These are phyloP conservation scores for Pantala flavescens DNA, from an alignment of 1,140 invertebrate species.

Conservation along the genomic window DNA sequence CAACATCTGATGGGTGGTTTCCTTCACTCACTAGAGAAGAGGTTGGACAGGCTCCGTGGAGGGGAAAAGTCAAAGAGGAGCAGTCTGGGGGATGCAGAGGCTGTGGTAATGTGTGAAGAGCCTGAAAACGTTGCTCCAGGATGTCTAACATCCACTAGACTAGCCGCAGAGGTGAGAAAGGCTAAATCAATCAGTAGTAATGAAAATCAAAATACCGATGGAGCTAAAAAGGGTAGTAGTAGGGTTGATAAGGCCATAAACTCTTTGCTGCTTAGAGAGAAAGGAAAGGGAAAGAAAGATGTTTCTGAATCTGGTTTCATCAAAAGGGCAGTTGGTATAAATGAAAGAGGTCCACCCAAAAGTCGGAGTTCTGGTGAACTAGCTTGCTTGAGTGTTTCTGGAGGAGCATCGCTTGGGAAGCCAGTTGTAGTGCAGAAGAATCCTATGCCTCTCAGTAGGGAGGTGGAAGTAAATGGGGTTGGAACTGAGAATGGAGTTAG, in stretches of 20 bases:
- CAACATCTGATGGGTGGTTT: constrained; percentile 30
- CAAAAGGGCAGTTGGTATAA: constrained; percentile 54
- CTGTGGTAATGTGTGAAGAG: neutral
- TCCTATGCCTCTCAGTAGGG: constrained; percentile 4
- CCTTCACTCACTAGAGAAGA: constrained; percentile 37
- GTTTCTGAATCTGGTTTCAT: constrained; percentile 50
- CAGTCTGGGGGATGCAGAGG: neutral
- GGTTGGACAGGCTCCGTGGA: constrained; percentile 36
- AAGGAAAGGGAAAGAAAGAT: constrained; percentile 30
- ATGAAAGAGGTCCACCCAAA: constrained; percentile 39
- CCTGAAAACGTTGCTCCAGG: neutral
- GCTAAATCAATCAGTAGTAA: neutral
- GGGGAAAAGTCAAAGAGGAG: constrained; percentile 23
- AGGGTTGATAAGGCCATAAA: constrained; percentile 24
- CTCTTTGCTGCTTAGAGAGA: constrained; percentile 41
- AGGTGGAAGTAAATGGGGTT: constrained; percentile 28
- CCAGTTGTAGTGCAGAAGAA: neutral
- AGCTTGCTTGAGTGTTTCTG: no score
- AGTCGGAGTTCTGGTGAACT: constrained; percentile 12
- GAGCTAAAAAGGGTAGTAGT: constrained; percentile 11
- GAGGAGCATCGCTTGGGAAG: neutral
- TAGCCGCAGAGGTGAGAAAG: neutral
- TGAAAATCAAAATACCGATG: neutral
- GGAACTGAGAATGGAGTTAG: constrained; percentile 5
- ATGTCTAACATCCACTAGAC: neutral